These are phyloP conservation scores for Ophioninae sp. DNA, from an alignment of 2,888 invertebrate species.

Conservation along the genomic window DNA sequence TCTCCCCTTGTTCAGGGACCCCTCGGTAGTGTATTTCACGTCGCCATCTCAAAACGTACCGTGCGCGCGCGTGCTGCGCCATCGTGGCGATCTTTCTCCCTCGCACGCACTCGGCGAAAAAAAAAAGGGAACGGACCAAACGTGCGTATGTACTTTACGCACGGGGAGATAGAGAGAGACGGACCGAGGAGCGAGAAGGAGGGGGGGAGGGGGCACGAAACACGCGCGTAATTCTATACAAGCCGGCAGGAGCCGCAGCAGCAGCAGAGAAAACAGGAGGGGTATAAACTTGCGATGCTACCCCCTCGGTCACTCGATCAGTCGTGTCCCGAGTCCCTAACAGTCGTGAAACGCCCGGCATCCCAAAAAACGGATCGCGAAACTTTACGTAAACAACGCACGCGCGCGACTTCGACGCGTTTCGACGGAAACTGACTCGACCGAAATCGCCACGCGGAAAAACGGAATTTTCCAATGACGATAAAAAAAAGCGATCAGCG, in stretches of 20 bases:
- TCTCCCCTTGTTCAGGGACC: slow-evolving; percentile 71
- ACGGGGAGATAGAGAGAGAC: slow-evolving; percentile 41
- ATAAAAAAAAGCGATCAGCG: no score
- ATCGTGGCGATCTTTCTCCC: slow-evolving; percentile 35
- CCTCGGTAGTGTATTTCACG: no score
- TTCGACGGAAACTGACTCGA: no score
- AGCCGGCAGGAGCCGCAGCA: slow-evolving; percentile 71
- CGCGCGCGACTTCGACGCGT: neutral
- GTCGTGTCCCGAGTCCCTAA: slow-evolving; percentile 79
- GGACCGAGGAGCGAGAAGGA: slow-evolving; percentile 40
- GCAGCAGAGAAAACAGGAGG: slow-evolving; percentile 73
- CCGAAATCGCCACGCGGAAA: neutral
- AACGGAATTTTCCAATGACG: neutral
- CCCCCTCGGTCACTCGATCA: slow-evolving; percentile 81
- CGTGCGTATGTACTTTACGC: slow-evolving; percentile 45
- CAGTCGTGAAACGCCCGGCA: slow-evolving; percentile 72
- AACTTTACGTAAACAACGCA: slow-evolving; percentile 53
- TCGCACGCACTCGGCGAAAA: slow-evolving; percentile 50
- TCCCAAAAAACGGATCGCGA: slow-evolving; percentile 52
- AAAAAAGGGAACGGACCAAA: slow-evolving; percentile 51
- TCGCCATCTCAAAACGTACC: slow-evolving; percentile 62
- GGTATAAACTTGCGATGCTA: slow-evolving; percentile 78
- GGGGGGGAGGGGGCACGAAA: slow-evolving; percentile 54
- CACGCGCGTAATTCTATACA: slow-evolving; percentile 78
- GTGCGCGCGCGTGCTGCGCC: no score